These are phyloP conservation scores for Drosophila baimaii DNA, from an alignment of 1,140 invertebrate species.

Conservation along the genomic window DNA sequence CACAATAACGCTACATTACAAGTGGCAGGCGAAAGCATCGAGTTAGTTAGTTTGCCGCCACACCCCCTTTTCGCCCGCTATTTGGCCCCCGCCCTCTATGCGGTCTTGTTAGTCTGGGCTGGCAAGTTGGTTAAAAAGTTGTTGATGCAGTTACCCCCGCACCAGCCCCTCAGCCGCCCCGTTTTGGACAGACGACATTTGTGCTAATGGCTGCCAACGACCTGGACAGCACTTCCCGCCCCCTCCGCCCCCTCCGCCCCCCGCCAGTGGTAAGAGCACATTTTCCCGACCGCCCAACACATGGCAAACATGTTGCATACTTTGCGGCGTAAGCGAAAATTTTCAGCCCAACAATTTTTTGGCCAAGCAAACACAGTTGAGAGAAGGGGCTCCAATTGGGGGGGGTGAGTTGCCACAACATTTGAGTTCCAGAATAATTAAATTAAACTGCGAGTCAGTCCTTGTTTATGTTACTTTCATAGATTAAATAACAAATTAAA, in stretches of 20 bases:
- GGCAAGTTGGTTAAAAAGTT: conserved; percentile 81
- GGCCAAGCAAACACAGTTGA: conserved; percentile 26
- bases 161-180: neutral
- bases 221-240: conserved; percentile 36
- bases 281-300: conserved; percentile 9
- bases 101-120: conserved; percentile 74
- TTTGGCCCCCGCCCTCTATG: conserved; percentile 32
- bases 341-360: conserved; percentile 37
- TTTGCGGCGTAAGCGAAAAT: conserved; percentile 70
- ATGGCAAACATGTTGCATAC: conserved; percentile 73
- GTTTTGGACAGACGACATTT: conserved; percentile 50
- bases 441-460: conserved; percentile 33
- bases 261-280: neutral
- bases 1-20: conserved; percentile 75
- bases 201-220: conserved; percentile 72
- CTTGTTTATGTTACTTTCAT: conserved; percentile 2
- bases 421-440: conserved; percentile 49
- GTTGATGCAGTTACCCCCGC: conserved; percentile 68
- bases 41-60: conserved; percentile 73
- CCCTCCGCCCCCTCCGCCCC: neutral
- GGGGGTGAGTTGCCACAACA: conserved; percentile 32
- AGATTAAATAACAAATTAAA: neutral
- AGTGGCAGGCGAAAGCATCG: conserved; percentile 66
- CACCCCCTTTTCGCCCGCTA: neutral
- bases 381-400: neutral